Base-by-base conservation (phyloP, 2,888 invertebrate genomes). In the Drosophila algonquin region DNA sequence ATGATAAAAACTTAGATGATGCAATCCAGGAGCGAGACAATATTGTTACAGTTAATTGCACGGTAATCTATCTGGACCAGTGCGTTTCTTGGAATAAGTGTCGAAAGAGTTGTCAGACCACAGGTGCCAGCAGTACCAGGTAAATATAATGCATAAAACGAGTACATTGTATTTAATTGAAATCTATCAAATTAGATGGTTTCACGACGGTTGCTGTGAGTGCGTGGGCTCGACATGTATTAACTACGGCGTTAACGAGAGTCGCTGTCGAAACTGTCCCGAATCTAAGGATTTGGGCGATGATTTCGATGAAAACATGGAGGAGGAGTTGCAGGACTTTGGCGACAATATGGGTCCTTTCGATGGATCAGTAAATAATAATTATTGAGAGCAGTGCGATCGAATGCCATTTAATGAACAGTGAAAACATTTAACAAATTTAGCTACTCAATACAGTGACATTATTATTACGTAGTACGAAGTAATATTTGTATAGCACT, bases 181-280 rank as follows among this genome's bases (percentile, higher is more conserved):
- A 21, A 21, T 58, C 27, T 24, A 46, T 63, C 10, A 6, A 46
- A 12, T 52, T 32, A 91, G 91, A 86, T 98, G 98, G 98, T 98
- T 98, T 93, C 97, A 98, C 92, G 97, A 98, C 90, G 98, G 98
- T 1, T 98, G 98, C 91, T 98, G 98, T 91, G 97, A 98, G 92
- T 98, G 98, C 90, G 95, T 98, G 56, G 98, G 98, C 1, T 95
- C 95, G 75, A 96, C 95, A 53, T 98, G 98, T 90, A 94, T 97
- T 76, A 97, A 97, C 90, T 98, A 97, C 91, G 98, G 98, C 1
- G 95, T 97, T 72, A 96, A 96, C 87, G 96, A 97, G 90, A 96
- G 96, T 93, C 95, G 96, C 79, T 95, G 95, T 82, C 91, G 94
- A 44, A 93, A 94, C 62, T 95, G 95, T 81, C 94, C 95, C 0